These are phyloP conservation scores for Gouania willdenowi DNA, from an alignment of 2,797 vertebrate species.

Conservation along the genomic window DNA sequence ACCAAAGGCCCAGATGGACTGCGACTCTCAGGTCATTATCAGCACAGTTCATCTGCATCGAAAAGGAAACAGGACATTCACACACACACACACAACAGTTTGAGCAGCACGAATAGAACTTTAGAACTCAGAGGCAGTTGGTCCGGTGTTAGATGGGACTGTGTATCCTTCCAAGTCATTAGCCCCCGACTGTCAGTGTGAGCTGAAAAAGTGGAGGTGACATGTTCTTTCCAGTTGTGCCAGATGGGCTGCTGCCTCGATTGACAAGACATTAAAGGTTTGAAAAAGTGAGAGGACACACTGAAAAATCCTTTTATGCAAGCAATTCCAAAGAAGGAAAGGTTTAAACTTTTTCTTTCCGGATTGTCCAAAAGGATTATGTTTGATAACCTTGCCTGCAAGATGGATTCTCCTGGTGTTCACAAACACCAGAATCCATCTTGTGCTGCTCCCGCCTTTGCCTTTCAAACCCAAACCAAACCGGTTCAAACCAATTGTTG, in stretches of 20 bases:
- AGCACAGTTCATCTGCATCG: background rate
- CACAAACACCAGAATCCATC: too few species aligned
- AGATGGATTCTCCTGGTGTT: too few species aligned
- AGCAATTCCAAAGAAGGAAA: too few species aligned
- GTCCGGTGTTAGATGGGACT: conserved; percentile 54
- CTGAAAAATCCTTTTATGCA: too few species aligned
- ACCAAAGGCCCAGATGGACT: conserved; percentile 48
- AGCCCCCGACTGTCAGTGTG: conserved; percentile 55
- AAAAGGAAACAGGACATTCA: background rate
- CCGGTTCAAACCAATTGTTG: too few species aligned
- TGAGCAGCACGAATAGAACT: background rate
- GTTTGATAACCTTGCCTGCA: too few species aligned
- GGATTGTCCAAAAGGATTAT: too few species aligned
- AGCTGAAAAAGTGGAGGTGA: conserved; percentile 43
- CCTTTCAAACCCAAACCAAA: too few species aligned
- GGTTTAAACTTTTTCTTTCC: too few species aligned
- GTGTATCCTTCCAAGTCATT: conserved; percentile 59
- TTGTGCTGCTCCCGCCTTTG: too few species aligned
- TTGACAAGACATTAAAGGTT: too few species aligned
- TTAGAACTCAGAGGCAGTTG: background rate
- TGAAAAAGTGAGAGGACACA: too few species aligned
- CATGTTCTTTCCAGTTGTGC: conserved; percentile 29
- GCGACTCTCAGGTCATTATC: conserved; percentile 19
- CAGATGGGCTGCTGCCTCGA: conserved; percentile 58
- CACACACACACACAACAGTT: background rate